A percentile compares a stretch with the other conserved stretches of the same genome.
These are phyloP conservation scores for Triplophysa yarkandensis DNA, from an alignment of 2,797 vertebrate species.

Conservation along the genomic window DNA sequence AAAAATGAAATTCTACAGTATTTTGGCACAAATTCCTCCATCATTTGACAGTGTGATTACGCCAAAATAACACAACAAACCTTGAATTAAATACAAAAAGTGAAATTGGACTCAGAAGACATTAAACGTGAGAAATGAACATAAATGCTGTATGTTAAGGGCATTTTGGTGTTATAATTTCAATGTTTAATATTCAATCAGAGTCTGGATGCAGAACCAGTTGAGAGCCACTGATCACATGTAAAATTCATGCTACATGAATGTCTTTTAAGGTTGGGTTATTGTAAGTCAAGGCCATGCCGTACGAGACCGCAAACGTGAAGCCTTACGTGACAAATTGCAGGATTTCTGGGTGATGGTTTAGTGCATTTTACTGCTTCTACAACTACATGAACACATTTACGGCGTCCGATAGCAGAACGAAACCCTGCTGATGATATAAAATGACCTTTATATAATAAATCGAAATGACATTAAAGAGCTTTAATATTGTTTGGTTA, in stretches of 20 bases:
- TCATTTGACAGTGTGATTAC: too few species aligned
- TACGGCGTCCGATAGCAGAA: conserved; percentile 3
- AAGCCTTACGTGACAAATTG: not conserved
- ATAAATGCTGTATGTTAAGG: not conserved
- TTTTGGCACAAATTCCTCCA: too few species aligned
- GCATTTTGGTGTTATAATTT: not conserved
- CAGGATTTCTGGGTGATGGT: not conserved
- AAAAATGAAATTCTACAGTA: too few species aligned
- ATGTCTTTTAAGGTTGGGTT: not conserved
- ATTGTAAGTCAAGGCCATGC: not conserved
- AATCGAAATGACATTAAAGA: not conserved
- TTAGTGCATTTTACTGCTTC: not conserved
- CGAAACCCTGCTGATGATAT: not conserved
- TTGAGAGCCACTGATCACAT: not conserved
- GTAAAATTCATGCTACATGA: not conserved
- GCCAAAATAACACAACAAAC: too few species aligned
- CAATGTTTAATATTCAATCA: not conserved
- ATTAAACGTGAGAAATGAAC: not conserved
- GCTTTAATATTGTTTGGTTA: too few species aligned
- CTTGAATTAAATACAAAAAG: too few species aligned
- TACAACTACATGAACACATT: not conserved
- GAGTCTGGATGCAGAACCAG: not conserved
- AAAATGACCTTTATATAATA: conserved; percentile 1
- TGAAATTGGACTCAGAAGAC: too few species aligned
- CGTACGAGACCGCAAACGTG: not conserved